Conservation (phyloP, 37 sponge, comb jelly and placozoan genomes). For the Lycopodina hypogea region DNA sequence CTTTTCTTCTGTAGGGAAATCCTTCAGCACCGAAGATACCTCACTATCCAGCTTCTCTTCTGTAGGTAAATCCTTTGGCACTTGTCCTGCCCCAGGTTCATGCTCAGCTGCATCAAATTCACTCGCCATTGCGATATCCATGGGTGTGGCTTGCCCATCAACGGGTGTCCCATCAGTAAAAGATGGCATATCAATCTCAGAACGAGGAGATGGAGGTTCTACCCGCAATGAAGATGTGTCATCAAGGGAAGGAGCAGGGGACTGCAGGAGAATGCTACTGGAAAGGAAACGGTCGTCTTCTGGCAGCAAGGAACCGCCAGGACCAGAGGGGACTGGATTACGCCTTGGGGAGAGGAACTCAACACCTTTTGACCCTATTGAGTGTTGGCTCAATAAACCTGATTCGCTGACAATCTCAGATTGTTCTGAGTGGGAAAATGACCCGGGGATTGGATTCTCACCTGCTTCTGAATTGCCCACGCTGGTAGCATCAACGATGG, state of each 20-base stretch:
- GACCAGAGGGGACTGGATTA: background rate
- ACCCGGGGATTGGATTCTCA: too few species aligned
- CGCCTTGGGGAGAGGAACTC: background rate
- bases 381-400: too few species aligned
- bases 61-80: background rate
- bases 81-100: background rate
- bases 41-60: background rate
- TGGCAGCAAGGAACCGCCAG: background rate
- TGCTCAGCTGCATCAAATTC: background rate
- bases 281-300: background rate
- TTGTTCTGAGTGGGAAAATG: too few species aligned
- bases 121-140: background rate
- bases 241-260: background rate
- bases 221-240: conserved; percentile 7
- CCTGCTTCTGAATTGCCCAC: too few species aligned
- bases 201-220: conserved; percentile 8
- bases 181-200: background rate
- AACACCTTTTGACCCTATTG: too few species aligned
- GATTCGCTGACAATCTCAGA: too few species aligned
- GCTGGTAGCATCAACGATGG: too few species aligned
- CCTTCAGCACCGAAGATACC: too few species aligned
- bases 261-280: background rate
- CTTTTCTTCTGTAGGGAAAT: background rate
- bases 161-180: conserved; percentile 4
- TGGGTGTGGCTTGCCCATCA: conserved; percentile 3